A percentile compares a stretch with the other conserved stretches of the same genome.
Evolutionary conservation across 2,797 vertebrate genomes (phyloP).

Genomic region (Chaunax sp.): DNA sequence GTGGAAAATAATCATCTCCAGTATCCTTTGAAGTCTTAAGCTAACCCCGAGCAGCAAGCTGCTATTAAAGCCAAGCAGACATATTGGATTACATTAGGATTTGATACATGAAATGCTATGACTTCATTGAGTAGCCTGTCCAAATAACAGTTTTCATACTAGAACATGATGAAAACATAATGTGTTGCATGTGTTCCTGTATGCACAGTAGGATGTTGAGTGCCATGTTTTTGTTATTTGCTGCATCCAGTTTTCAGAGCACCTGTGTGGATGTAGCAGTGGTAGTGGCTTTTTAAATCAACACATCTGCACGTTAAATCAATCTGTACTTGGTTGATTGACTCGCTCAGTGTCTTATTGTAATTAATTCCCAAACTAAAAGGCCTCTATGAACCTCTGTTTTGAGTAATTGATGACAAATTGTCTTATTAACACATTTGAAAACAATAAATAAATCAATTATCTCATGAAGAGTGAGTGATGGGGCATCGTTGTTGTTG

Average conservation of each 20-base stretch:
- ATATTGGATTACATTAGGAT: slow-evolving; percentile 48
- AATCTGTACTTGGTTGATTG: not conserved
- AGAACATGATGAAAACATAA: too few species aligned
- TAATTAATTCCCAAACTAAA: not conserved
- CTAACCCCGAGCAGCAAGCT: slow-evolving; percentile 36
- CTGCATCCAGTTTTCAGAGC: not conserved
- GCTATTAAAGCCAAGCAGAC: slow-evolving; percentile 41
- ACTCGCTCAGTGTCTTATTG: not conserved
- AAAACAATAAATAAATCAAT: not conserved
- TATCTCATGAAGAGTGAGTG: too few species aligned
- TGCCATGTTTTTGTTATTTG: not conserved
- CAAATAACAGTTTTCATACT: too few species aligned
- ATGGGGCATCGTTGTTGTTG: too few species aligned
- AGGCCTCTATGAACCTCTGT: not conserved
- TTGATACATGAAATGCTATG: slow-evolving; percentile 50
- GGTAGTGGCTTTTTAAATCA: not conserved
- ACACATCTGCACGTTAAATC: not conserved
- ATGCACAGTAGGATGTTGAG: not conserved
- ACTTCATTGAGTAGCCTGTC: slow-evolving; percentile 6
- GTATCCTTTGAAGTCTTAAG: slow-evolving; percentile 63
- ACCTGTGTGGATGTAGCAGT: not conserved
- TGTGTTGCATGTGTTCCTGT: too few species aligned
- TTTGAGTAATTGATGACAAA: too few species aligned
- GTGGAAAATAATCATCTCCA: slow-evolving; percentile 58
- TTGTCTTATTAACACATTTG: too few species aligned